These are phyloP conservation scores for Pectinophora gossypiella DNA, from an alignment of 1,140 invertebrate genomes.

Conservation along the genomic window DNA sequence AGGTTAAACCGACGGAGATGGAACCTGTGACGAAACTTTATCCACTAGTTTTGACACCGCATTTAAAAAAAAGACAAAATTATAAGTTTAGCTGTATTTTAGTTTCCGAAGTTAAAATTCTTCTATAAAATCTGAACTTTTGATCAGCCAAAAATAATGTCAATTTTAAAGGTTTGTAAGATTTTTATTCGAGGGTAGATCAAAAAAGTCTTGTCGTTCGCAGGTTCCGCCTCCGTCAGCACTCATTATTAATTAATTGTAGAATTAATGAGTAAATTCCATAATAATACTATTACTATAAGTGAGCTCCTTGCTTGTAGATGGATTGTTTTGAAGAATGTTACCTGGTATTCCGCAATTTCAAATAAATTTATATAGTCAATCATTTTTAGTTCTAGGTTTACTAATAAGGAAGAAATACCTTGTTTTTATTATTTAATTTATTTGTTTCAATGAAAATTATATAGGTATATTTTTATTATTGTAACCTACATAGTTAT, in stretches of 20 bases:
- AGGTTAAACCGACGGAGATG: constrained; percentile 40
- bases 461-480: constrained; percentile 75
- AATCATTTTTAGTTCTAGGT: constrained; percentile 70
- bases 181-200: no score
- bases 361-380: constrained; percentile 67
- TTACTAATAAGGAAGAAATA: constrained; percentile 68
- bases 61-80: no score
- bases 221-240: constrained; percentile 7
- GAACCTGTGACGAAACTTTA: no score
- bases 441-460: constrained; percentile 69
- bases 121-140: no score
- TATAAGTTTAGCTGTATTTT: no score
- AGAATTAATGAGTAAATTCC: constrained; percentile 69
- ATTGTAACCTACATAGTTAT: constrained; percentile 71
- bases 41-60: no score
- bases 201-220: no score
- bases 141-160: no score
- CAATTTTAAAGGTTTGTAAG: no score
- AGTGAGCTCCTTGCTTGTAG: constrained; percentile 71
- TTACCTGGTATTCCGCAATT: constrained; percentile 64
- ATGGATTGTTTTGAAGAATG: constrained; percentile 64
- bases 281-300: constrained; percentile 64
- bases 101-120: no score
- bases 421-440: constrained; percentile 74
- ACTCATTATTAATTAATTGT: constrained; percentile 64